These are phyloP conservation scores for Delichon dasypus DNA, from an alignment of 2,797 vertebrate genomes.

Conservation along the genomic window DNA sequence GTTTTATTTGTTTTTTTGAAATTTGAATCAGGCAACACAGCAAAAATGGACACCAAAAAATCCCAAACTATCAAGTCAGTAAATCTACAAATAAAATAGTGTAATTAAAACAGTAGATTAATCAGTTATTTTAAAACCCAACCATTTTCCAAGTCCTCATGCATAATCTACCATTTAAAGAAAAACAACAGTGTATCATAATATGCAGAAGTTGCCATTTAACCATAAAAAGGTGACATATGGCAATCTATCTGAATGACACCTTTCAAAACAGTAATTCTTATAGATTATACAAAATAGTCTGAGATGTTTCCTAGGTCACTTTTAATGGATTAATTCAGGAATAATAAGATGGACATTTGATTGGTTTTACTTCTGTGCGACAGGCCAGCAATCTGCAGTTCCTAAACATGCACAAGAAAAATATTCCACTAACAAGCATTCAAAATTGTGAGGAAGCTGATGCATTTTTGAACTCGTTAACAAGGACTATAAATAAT, in stretches of 20 bases:
- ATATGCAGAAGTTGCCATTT: neutral
- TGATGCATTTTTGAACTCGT: slow-evolving; percentile 1
- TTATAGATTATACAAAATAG: neutral
- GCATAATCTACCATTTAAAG: neutral
- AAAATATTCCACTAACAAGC: neutral
- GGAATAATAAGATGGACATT: neutral
- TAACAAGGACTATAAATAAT: neutral
- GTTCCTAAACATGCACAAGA: neutral
- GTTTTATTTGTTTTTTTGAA: neutral
- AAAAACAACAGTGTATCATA: neutral
- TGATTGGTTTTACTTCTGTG: neutral
- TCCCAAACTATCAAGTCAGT: neutral
- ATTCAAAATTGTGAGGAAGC: neutral
- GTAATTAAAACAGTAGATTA: neutral
- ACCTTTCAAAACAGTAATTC: neutral
- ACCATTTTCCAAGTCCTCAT: neutral
- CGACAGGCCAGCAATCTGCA: neutral
- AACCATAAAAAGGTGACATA: neutral
- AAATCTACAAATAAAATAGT: neutral
- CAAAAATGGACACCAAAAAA: neutral
- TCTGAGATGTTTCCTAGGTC: neutral
- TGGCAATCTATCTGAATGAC: neutral
- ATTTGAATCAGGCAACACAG: neutral
- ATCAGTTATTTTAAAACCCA: neutral
- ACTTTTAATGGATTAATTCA: neutral